Evolutionary conservation across 2,888 invertebrate species (phyloP).

Genomic region (Pollenia angustigena): DNA sequence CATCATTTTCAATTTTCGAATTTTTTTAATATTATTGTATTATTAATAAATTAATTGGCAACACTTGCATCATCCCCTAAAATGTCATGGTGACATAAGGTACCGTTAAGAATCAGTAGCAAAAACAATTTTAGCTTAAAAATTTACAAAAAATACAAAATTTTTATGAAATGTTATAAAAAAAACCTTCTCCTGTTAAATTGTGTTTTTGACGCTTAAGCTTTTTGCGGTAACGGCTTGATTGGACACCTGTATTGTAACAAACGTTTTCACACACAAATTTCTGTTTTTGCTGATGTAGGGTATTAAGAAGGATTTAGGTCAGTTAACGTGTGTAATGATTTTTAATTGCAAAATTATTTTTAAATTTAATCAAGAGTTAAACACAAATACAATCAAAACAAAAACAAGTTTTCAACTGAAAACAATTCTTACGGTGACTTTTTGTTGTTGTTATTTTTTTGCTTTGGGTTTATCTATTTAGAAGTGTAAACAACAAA

Average conservation of each 20-base stretch:
- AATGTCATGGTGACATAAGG: no score
- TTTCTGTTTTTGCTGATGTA: not conserved
- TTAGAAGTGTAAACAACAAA: not conserved
- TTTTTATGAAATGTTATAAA: no score
- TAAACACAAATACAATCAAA: not conserved
- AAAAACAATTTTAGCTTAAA: no score
- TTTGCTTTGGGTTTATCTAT: not conserved
- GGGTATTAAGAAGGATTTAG: slow-evolving; percentile 5
- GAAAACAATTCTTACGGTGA: not conserved
- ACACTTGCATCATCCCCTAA: no score
- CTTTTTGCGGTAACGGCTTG: no score
- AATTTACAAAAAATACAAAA: no score
- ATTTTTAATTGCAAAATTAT: not conserved
- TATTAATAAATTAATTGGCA: no score
- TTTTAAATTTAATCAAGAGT: slow-evolving; percentile 15
- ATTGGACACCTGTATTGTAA: not conserved
- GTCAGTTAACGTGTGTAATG: slow-evolving; percentile 3
- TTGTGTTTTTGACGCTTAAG: no score
- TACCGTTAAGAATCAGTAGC: no score
- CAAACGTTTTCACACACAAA: not conserved
- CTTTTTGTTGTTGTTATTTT: not conserved
- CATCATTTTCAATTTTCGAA: no score
- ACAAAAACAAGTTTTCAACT: slow-evolving; percentile 23
- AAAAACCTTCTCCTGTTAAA: no score
- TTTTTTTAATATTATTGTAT: no score